Percentiles rank a stretch among this genome's conserved stretches.
Evolutionary conservation across 1,140 invertebrate species (phyloP).

Genomic region (Drosophila tristis): DNA sequence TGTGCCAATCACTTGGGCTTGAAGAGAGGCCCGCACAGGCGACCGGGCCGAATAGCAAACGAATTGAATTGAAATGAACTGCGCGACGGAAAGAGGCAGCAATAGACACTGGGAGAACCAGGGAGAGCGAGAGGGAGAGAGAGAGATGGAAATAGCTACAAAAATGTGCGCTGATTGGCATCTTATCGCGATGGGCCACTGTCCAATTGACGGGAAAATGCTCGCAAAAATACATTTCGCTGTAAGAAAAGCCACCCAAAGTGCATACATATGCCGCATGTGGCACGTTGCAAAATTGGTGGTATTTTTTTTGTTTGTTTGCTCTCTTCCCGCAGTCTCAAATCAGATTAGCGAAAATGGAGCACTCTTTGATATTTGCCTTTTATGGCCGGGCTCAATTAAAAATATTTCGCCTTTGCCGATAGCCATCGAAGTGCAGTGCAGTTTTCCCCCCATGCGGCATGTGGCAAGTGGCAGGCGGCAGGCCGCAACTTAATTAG

Average conservation of each 20-base stretch:
- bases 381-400: constrained; percentile 70
- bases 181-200: constrained; percentile 83
- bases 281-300: constrained; percentile 50
- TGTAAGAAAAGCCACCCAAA: constrained; percentile 69
- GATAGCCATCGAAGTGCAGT: constrained; percentile 65
- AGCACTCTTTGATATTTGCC: constrained; percentile 73
- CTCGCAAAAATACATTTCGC: constrained; percentile 78
- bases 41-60: constrained; percentile 71
- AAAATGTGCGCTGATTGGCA: constrained; percentile 80
- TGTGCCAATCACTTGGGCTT: constrained; percentile 69
- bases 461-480: constrained; percentile 32
- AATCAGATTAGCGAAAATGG: constrained; percentile 70
- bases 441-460: constrained; percentile 28
- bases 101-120: constrained; percentile 4
- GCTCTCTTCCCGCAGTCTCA: constrained; percentile 15
- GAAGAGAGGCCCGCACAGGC: constrained; percentile 60
- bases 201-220: constrained; percentile 80
- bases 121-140: constrained; percentile 12
- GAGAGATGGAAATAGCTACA: constrained; percentile 42
- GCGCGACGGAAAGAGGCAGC: constrained; percentile 30
- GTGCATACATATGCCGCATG: constrained; percentile 39
- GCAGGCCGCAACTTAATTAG: constrained; percentile 66
- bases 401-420: constrained; percentile 65
- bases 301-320: constrained; percentile 33
- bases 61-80: constrained; percentile 83